These are phyloP conservation scores for Epizoanthus scotinus DNA, from an alignment of 92 coral and sea anemone species.

Conservation along the genomic window DNA sequence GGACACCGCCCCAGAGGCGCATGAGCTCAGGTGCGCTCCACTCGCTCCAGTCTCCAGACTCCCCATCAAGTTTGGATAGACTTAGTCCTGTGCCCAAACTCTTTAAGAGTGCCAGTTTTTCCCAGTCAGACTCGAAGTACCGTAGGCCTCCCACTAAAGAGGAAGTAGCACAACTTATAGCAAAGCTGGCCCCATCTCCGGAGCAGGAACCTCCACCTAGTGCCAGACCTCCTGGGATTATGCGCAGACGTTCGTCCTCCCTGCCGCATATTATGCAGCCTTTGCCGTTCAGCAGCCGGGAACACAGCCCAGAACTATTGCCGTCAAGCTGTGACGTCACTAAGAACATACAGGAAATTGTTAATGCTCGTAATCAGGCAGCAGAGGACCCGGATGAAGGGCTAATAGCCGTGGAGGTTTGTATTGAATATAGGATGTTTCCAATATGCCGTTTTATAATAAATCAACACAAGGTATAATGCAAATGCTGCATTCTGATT, in stretches of 20 bases:
- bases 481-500: no score
- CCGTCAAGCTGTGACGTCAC: constrained; percentile 36
- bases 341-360: constrained; percentile 72
- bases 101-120: constrained; percentile 62
- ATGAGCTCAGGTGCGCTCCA: background rate
- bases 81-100: constrained; percentile 36
- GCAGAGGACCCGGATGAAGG: constrained; percentile 87
- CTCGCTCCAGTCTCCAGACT: background rate
- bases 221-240: constrained; percentile 49
- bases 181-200: constrained; percentile 6
- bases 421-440: constrained; percentile 5
- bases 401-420: constrained; percentile 83
- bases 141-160: constrained; percentile 30
- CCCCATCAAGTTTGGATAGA: constrained; percentile 15
- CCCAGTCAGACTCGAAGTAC: constrained; percentile 29
- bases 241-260: constrained; percentile 83
- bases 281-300: background rate
- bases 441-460: no score
- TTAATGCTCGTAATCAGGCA: constrained; percentile 75
- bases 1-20: constrained; percentile 13
- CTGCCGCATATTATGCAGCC: constrained; percentile 59
- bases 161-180: constrained; percentile 37
- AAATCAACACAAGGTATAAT: no score
- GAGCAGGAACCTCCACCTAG: constrained; percentile 10
- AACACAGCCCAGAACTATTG: background rate